phyloP scores from a whole-genome alignment of 2,113 vertebrate genomes.

The Sapajus apella region DNA sequence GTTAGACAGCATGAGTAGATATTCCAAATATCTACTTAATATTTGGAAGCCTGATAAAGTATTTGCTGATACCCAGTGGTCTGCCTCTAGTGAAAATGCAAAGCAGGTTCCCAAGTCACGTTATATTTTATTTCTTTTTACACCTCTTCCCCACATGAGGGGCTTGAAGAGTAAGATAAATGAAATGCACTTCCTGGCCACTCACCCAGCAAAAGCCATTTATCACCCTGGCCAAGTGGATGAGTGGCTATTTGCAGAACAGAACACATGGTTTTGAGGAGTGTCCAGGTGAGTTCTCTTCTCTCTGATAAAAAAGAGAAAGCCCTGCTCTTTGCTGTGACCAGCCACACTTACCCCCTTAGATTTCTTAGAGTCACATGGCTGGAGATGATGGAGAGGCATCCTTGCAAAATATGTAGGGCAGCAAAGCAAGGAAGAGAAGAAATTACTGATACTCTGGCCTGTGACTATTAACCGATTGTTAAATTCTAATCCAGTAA shows the following conservation, averaged over 20 bases:
- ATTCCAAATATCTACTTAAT: background rate
- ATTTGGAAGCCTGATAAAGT: background rate
- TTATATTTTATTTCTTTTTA: background rate
- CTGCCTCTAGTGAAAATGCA: constrained; percentile 36
- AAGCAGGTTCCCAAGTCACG: background rate
- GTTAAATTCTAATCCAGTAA: background rate
- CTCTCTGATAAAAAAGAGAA: background rate
- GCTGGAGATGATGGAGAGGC: too few relatives aligned
- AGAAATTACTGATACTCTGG: background rate
- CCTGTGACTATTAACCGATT: background rate
- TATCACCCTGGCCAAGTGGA: background rate
- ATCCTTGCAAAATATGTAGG: background rate
- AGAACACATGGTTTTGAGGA: background rate
- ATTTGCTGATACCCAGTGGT: background rate
- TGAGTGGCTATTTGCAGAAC: constrained; percentile 7
- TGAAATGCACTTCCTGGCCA: background rate
- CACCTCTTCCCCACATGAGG: background rate
- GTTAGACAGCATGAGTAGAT: background rate
- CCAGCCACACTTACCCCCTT: too few relatives aligned
- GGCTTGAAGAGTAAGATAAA: constrained; percentile 25
- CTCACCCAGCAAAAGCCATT: constrained; percentile 29
- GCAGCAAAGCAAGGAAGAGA: background rate
- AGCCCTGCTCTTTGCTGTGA: background rate
- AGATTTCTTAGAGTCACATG: background rate
- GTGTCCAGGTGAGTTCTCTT: background rate